Conservation (phyloP, 2,888 invertebrate genomes). For the Clistopyga incitator region DNA sequence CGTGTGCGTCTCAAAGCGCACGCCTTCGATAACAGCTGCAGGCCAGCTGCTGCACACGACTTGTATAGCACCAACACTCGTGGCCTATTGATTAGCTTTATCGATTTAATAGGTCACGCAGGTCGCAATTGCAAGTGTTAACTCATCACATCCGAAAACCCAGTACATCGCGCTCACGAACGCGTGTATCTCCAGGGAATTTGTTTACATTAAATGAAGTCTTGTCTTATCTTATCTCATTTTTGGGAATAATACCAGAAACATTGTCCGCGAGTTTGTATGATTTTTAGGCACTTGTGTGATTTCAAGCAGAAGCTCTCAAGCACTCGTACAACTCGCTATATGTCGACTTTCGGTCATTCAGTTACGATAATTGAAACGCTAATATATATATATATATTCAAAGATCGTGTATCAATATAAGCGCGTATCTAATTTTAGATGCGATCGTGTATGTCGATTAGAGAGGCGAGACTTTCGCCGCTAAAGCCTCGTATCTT, state of each 20-base stretch:
- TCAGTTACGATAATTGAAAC: conserved; percentile 30
- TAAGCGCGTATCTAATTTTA: conserved; percentile 3
- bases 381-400: conserved; percentile 22
- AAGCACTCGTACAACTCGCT: not conserved
- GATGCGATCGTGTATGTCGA: not conserved
- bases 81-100: conserved; percentile 51
- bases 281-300: not conserved
- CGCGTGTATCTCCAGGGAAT: not conserved
- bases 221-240: conserved; percentile 17
- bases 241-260: not conserved
- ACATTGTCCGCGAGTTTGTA: not conserved
- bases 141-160: conserved; percentile 21
- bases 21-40: conserved; percentile 33
- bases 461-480: not conserved
- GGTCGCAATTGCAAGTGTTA: conserved; percentile 36
- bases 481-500: not conserved
- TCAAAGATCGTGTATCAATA: conserved; percentile 3
- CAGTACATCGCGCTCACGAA: not conserved
- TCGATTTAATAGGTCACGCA: conserved; percentile 60
- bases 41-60: conserved; percentile 37
- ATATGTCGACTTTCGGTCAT: not conserved
- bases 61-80: conserved; percentile 3
- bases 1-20: conserved; percentile 19
- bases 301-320: not conserved
- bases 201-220: not conserved